Percentiles rank a stretch among this genome's conserved stretches.
These are phyloP conservation scores for Amiota mariae DNA, from an alignment of 2,888 invertebrate species.

Conservation along the genomic window DNA sequence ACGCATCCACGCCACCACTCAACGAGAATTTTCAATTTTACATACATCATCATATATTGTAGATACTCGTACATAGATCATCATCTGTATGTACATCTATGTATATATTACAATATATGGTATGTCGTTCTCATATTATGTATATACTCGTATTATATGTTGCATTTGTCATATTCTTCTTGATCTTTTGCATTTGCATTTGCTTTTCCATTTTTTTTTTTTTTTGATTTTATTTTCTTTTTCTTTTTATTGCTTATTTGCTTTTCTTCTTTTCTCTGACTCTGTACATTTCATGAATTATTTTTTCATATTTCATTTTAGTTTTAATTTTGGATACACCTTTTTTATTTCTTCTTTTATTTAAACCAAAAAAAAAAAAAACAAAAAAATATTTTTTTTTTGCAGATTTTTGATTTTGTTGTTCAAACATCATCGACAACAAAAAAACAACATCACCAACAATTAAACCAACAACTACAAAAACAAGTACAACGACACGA, in stretches of 20 bases:
- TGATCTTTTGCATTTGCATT: slow-evolving; percentile 11
- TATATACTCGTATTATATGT: too few relatives aligned
- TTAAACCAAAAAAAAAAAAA: slow-evolving; percentile 41
- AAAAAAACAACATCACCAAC: slow-evolving; percentile 49
- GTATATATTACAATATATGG: too few relatives aligned
- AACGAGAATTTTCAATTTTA: background rate
- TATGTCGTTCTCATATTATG: too few relatives aligned
- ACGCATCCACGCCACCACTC: slow-evolving; percentile 1
- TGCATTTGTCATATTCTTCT: background rate
- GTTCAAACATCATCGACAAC: slow-evolving; percentile 66
- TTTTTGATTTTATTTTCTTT: slow-evolving; percentile 43
- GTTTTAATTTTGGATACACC: slow-evolving; percentile 48
- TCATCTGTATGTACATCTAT: too few relatives aligned
- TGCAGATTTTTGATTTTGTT: slow-evolving; percentile 72
- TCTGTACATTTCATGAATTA: slow-evolving; percentile 35
- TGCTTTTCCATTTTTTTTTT: slow-evolving; percentile 45
- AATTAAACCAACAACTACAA: slow-evolving; percentile 56
- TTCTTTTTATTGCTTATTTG: slow-evolving; percentile 32
- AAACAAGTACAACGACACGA: slow-evolving; percentile 53
- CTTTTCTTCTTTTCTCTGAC: slow-evolving; percentile 34
- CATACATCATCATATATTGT: background rate
- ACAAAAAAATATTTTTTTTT: slow-evolving; percentile 49
- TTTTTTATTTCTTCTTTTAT: slow-evolving; percentile 21
- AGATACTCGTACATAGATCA: background rate
- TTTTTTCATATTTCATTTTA: slow-evolving; percentile 55